phyloP scores from a whole-genome alignment of 2,888 invertebrate genomes.

The Minunthozetes semirufus region DNA sequence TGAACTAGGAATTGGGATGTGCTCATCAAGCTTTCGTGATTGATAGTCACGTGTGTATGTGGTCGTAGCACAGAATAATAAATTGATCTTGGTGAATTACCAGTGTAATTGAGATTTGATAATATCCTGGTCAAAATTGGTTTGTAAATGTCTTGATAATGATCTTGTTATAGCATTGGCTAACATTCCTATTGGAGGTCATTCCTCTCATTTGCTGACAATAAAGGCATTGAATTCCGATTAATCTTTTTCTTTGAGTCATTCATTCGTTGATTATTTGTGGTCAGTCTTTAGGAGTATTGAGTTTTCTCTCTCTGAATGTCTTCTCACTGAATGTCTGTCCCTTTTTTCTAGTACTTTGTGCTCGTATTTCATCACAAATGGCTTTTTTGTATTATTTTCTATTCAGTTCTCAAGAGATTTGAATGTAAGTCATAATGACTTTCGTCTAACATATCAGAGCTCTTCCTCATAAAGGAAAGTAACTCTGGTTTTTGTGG shows the following conservation, averaged over 20 bases:
- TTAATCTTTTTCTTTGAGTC: not conserved
- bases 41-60: too few relatives aligned
- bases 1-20: too few relatives aligned
- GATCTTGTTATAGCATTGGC: too few relatives aligned
- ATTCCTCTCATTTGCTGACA: too few relatives aligned
- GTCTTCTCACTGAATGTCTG: not conserved
- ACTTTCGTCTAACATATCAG: not conserved
- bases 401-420: not conserved
- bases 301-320: not conserved
- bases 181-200: too few relatives aligned
- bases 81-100: too few relatives aligned
- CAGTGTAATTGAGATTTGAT: too few relatives aligned
- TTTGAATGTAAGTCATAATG: constrained; percentile 16
- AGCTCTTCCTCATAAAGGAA: not conserved
- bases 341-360: not conserved
- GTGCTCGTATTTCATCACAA: constrained; percentile 17
- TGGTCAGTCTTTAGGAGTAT: not conserved
- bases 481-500: not conserved
- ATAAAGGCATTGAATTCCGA: not conserved
- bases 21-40: too few relatives aligned
- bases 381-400: not conserved
- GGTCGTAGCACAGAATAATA: too few relatives aligned
- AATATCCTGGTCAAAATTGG: too few relatives aligned
- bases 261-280: constrained; percentile 5
- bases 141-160: too few relatives aligned